These are phyloP conservation scores for Phylloscopus collybita DNA, from an alignment of 2,797 vertebrate genomes.

Conservation along the genomic window DNA sequence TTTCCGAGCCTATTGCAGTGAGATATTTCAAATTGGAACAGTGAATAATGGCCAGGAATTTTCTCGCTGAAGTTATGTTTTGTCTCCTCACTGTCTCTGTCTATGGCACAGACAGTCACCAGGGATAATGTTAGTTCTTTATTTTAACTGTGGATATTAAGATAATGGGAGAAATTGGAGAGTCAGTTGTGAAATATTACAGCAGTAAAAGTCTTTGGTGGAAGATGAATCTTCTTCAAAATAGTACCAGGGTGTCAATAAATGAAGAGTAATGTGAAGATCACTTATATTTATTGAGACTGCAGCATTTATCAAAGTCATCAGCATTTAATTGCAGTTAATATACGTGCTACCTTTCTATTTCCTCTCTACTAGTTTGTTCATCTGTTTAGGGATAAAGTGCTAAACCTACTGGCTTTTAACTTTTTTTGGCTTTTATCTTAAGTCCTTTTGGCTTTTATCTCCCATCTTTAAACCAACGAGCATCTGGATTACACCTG, in stretches of 20 bases:
- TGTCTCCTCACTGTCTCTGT: background rate
- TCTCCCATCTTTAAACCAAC: background rate
- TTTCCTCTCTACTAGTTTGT: background rate
- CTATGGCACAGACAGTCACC: slow-evolving; percentile 53
- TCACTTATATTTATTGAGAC: slow-evolving; percentile 55
- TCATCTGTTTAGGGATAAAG: background rate
- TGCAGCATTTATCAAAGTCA: slow-evolving; percentile 44
- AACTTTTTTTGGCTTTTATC: background rate
- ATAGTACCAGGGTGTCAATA: slow-evolving; percentile 63
- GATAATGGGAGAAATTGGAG: slow-evolving; percentile 69
- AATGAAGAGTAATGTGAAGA: slow-evolving; percentile 63
- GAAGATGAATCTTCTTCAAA: slow-evolving; percentile 68
- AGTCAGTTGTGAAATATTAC: slow-evolving; percentile 75
- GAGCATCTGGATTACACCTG: background rate
- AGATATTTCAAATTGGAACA: slow-evolving; percentile 39
- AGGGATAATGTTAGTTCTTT: slow-evolving; percentile 55
- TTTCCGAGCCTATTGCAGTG: background rate
- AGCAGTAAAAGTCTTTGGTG: slow-evolving; percentile 64
- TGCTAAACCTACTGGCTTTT: background rate
- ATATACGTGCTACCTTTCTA: slow-evolving; percentile 29
- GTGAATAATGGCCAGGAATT: slow-evolving; percentile 47
- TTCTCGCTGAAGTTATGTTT: slow-evolving; percentile 18
- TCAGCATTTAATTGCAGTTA: slow-evolving; percentile 25
- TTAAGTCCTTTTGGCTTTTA: background rate
- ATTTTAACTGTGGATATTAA: slow-evolving; percentile 65